phyloP scores from a whole-genome alignment of 2,888 invertebrate species.

The Gortyna flavago region DNA sequence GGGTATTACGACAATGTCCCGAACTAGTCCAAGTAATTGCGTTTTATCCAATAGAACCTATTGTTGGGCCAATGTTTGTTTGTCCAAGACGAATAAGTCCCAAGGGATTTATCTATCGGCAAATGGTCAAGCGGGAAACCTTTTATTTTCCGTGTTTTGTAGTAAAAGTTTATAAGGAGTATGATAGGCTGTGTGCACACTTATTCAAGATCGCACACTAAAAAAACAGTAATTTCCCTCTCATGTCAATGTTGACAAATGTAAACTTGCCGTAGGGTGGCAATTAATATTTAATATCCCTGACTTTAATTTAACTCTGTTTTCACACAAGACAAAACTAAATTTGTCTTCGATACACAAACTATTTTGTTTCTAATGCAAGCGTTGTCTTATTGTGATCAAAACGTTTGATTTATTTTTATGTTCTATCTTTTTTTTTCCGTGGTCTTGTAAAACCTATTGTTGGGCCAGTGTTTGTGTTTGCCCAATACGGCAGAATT shows the following conservation, averaged over 20 bases:
- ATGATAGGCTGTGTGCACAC: too few species aligned
- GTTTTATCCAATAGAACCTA: constrained; percentile 65
- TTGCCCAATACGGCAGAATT: constrained; percentile 26
- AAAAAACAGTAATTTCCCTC: neutral
- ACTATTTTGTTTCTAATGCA: neutral
- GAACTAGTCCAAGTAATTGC: constrained; percentile 68
- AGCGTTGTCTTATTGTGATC: neutral
- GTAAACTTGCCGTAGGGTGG: too few species aligned
- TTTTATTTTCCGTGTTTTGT: constrained; percentile 24
- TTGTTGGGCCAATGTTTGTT: constrained; percentile 40
- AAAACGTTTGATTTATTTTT: constrained; percentile 12
- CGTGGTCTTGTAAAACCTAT: constrained; percentile 53
- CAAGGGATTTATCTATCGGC: constrained; percentile 27
- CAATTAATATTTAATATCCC: neutral
- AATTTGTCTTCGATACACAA: neutral
- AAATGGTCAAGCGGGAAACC: constrained; percentile 19
- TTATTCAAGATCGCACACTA: neutral
- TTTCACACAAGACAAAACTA: neutral
- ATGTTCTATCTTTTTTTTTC: neutral
- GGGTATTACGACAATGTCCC: constrained; percentile 58
- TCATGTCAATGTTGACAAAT: neutral
- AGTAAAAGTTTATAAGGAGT: neutral
- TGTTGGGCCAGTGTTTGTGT: constrained; percentile 33
- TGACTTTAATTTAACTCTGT: neutral
- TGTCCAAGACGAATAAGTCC: constrained; percentile 23